Base-by-base conservation (phyloP, 2,888 invertebrate genomes). In the Lampropteryx suffumata region DNA sequence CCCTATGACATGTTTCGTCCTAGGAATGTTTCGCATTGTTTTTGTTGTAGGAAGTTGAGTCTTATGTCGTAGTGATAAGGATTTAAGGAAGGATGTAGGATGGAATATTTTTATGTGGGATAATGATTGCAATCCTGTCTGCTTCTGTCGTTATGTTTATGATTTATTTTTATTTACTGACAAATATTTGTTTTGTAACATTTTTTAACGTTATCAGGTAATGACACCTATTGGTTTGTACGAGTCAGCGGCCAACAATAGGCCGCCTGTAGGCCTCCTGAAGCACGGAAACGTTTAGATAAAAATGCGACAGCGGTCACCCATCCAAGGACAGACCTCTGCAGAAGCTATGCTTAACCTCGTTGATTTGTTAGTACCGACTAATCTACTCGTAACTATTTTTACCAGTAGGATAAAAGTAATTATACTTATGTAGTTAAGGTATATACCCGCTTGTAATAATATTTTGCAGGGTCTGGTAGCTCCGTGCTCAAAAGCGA, bases 71-170 rank as follows among this genome's bases (percentile, higher is more conserved):
- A 8, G 12, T 1, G 12, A 35, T 29, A 34, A 28, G 24, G 21
- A 17, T 30, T 12, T 27, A 5, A 33, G 5, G 34, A 42, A 29
- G 44, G 35, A 24, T 21, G 40, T 29, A 48, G 21, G 35, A 28
- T 37, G 36, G 37, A 40, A 39, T 45, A 24, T 44, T 42, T 50
- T 44, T 44, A 27, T 45, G 34, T 17, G 41, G 39, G 21, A 27
- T 53, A 53, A 57, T 50, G 45, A 54, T 28, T 51, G 48, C 49
- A 54, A 51, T 37, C 46, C 36, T 11, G 50, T 40, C 47, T 43
- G 49, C 33, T 46, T 51, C 53, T 48, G 49, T 50, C 50, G 43
- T 39, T 43, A 21, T 41, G 26, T 21, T 35, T 45, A 35, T 29
- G 14, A 28, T 26, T 47, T 41, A 9, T 36, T 45, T 39, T 43